Evolutionary conservation across 2,113 vertebrate species (phyloP).

Genomic region (Bufo bufo): DNA sequence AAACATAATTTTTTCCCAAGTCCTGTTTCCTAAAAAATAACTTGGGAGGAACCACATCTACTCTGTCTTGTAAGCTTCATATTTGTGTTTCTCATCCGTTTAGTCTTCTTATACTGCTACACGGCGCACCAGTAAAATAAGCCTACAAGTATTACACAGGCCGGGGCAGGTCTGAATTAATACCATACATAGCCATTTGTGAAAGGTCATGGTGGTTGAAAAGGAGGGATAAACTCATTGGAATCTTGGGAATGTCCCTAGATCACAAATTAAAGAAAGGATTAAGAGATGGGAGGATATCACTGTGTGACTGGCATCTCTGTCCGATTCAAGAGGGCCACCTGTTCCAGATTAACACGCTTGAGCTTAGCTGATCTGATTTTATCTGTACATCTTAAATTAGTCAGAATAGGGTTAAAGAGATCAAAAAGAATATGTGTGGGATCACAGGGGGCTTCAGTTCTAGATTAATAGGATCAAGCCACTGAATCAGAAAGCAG

Average conservation of each 20-base stretch:
- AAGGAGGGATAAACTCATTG: conserved; percentile 48
- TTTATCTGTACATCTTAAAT: conserved; percentile 36
- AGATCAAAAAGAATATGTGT: conserved; percentile 20
- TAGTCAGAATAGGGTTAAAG: conserved; percentile 16
- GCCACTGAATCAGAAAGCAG: conserved; percentile 17
- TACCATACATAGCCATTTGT: conserved; percentile 44
- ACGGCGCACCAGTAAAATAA: neutral
- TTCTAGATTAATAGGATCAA: conserved; percentile 31
- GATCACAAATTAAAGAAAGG: conserved; percentile 52
- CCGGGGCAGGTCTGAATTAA: conserved; percentile 41
- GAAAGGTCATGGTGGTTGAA: conserved; percentile 47
- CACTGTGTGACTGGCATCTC: conserved; percentile 45
- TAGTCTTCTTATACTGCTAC: neutral
- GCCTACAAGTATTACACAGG: conserved; percentile 42
- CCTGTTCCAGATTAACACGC: conserved; percentile 56
- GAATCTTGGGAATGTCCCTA: conserved; percentile 52
- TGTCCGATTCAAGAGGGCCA: conserved; percentile 48
- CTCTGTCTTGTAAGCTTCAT: neutral
- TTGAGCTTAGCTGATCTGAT: neutral
- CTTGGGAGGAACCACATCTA: neutral
- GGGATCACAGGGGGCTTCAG: conserved; percentile 20
- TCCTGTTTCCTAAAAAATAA: neutral
- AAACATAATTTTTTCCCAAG: neutral
- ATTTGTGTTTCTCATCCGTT: neutral
- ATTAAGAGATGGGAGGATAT: conserved; percentile 48